Evolutionary conservation across 53 echinoderm and acorn worm species (phyloP), one percentile per base, ranked within the genome.

Genomic region (Patiria pectinifera): DNA sequence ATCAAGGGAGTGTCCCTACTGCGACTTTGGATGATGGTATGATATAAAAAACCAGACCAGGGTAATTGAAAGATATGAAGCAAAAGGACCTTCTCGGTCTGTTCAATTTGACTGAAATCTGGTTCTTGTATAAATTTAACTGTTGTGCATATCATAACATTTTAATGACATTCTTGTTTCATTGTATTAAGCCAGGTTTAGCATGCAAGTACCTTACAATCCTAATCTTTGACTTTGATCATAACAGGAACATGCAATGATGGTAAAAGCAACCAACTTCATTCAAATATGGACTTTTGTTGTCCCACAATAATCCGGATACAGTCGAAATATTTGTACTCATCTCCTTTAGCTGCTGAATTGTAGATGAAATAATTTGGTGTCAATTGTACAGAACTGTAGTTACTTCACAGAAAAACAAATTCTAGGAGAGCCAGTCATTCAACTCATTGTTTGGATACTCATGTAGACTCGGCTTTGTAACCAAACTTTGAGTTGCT

Each of bases 1-100:
- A 63, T 90, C 53, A 53, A 53, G 90, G 69, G 66, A 78, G 45
- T 90, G 69, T 81, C 62, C 60, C 35, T 16, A 46, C 80, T 66
- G 48, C 66, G 15, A 90, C 90, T 45, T 90, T 90, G 90, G 81
- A 90, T 80, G 90, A 90, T 49, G 90, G 90, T 90, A 90, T 90
- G 90, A 90, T 80, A 80, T 66, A 81, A 26, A 25, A 45, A 44
- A 86, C 86, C 35, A 86, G 71, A 70, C 44, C 69, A 85, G 71
- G 59, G 76, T 58, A 18, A 87, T 76, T 58, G 59, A 82, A 82
- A 18, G 82, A 82, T 59, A 58, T 21, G n/a, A 24, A 59, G 53
- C 58, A 25, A 79, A 24, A 47, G 5, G n/a, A 82, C 46, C 43
- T 78, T 14, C 18, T 22, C 3, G 59, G n/a, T 59, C 82, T 24